These are phyloP conservation scores for Acronicta aceris DNA, from an alignment of 2,888 invertebrate species.

Conservation along the genomic window DNA sequence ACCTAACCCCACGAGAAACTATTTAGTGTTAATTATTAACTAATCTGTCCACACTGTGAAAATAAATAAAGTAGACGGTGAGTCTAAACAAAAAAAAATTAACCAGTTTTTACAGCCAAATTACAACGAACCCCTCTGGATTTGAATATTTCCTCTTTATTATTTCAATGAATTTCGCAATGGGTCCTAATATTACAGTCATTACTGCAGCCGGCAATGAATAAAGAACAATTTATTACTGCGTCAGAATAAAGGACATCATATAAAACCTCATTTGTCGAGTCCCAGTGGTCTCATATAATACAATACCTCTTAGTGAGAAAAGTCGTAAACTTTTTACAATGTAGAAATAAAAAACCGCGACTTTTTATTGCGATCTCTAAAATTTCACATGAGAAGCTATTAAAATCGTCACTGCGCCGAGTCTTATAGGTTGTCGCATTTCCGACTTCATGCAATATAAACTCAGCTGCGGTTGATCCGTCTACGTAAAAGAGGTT, in stretches of 20 bases:
- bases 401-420: conserved; percentile 40
- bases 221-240: conserved; percentile 30
- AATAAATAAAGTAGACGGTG: too few relatives aligned
- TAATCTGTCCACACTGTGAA: too few relatives aligned
- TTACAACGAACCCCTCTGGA: too few relatives aligned
- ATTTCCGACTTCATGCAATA: conserved; percentile 52
- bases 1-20: too few relatives aligned
- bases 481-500: conserved; percentile 8
- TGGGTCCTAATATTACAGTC: background rate
- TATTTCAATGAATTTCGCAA: background rate
- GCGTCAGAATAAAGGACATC: conserved; percentile 30
- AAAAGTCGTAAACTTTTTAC: conserved; percentile 50
- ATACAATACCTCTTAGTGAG: conserved; percentile 40
- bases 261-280: conserved; percentile 49
- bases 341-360: conserved; percentile 48
- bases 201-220: conserved; percentile 9
- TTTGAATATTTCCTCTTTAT: too few relatives aligned
- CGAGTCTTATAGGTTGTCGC: conserved; percentile 28
- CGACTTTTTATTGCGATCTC: conserved; percentile 44
- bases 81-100: too few relatives aligned
- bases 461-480: conserved; percentile 24
- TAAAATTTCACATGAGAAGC: conserved; percentile 44
- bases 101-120: too few relatives aligned
- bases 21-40: too few relatives aligned
- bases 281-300: conserved; percentile 30